Percentiles rank a stretch among this genome's conserved stretches.
Evolutionary conservation across 2,113 vertebrate species (phyloP).

Genomic region (Dissostichus mawsoni): DNA sequence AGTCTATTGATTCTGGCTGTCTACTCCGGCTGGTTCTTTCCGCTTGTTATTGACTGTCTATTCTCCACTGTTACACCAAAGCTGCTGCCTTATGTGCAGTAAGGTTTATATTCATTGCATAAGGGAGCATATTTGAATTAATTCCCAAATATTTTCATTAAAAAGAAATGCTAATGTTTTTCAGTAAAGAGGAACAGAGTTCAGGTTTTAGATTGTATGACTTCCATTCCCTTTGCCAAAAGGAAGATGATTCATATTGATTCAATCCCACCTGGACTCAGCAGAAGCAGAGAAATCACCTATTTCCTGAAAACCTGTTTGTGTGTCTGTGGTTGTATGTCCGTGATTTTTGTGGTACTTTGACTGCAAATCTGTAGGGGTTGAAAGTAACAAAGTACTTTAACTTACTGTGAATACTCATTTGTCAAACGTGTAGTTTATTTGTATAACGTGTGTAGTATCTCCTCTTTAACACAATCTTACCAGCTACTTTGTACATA

Average conservation of each 20-base stretch:
- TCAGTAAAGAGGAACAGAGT: neutral
- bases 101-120: constrained; percentile 33
- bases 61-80: constrained; percentile 32
- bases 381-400: too few relatives aligned
- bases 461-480: too few relatives aligned
- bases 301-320: neutral
- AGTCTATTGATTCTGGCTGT: constrained; percentile 64
- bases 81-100: constrained; percentile 21
- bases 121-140: constrained; percentile 21
- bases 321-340: neutral
- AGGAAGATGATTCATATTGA: neutral
- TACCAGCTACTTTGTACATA: too few relatives aligned
- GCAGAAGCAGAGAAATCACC: neutral
- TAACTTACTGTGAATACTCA: too few relatives aligned
- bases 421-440: too few relatives aligned
- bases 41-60: constrained; percentile 65
- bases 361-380: too few relatives aligned
- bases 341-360: too few relatives aligned
- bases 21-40: constrained; percentile 43
- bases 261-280: constrained; percentile 19
- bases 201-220: neutral
- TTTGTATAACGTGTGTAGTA: too few relatives aligned
- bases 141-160: constrained; percentile 5
- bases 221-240: neutral
- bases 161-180: constrained; percentile 14